Conservation (phyloP, 1,140 invertebrate species). For the Geopemphigus sp. region DNA sequence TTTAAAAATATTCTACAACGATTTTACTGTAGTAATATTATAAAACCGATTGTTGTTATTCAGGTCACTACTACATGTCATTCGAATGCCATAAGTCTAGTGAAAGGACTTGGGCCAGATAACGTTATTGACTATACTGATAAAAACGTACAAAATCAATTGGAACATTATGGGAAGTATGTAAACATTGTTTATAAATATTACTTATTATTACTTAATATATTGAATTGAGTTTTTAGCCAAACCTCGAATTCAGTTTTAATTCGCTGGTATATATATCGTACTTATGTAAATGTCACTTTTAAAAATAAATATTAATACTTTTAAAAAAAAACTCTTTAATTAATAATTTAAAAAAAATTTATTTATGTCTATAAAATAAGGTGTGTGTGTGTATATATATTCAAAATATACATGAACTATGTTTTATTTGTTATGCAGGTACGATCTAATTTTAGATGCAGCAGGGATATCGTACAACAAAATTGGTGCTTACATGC, state of each 20-base stretch:
- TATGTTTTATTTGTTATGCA: conserved; percentile 55
- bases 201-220: too few relatives aligned
- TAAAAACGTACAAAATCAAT: conserved; percentile 53
- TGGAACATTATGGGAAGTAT: conserved; percentile 67
- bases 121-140: conserved; percentile 74
- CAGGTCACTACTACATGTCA: conserved; percentile 75
- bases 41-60: neutral
- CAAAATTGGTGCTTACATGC: conserved; percentile 58
- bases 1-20: neutral
- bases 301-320: too few relatives aligned
- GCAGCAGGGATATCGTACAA: conserved; percentile 71
- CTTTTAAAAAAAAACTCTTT: too few relatives aligned
- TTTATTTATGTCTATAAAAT: too few relatives aligned
- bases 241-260: too few relatives aligned
- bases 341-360: too few relatives aligned
- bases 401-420: too few relatives aligned
- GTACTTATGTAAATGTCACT: too few relatives aligned
- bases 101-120: conserved; percentile 71
- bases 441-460: conserved; percentile 83
- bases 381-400: too few relatives aligned
- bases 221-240: too few relatives aligned
- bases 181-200: too few relatives aligned
- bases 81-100: conserved; percentile 67
- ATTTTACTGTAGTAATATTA: neutral
- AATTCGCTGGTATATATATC: too few relatives aligned